These are phyloP conservation scores for Entelurus aequoreus DNA, from an alignment of 2,113 vertebrate species.

Conservation along the genomic window DNA sequence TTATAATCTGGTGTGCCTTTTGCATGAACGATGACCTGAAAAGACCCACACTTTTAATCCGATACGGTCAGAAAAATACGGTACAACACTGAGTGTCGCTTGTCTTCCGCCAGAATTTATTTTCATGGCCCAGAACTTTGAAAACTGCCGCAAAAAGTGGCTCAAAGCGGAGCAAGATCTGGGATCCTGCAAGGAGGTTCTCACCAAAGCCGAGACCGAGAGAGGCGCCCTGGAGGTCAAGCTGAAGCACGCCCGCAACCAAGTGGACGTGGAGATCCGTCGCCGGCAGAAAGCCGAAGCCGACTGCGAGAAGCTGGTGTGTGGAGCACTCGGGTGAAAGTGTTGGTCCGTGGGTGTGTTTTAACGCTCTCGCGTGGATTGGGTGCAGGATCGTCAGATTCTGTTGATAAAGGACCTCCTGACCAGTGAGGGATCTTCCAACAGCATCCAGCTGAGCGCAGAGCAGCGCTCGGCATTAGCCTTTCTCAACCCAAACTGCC, in stretches of 20 bases:
- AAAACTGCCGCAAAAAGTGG: slow-evolving; percentile 82
- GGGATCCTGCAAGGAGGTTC: slow-evolving; percentile 77
- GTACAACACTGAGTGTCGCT: no score
- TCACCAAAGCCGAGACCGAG: slow-evolving; percentile 86
- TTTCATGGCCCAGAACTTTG: slow-evolving; percentile 86
- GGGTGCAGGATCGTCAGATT: slow-evolving; percentile 86
- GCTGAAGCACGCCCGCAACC: slow-evolving; percentile 95
- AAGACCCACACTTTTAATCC: no score
- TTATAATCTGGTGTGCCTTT: no score
- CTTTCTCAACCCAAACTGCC: slow-evolving; percentile 84
- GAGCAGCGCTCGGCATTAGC: slow-evolving; percentile 92
- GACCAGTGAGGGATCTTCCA: slow-evolving; percentile 83
- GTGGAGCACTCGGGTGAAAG: slow-evolving; percentile 23
- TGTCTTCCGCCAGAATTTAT: slow-evolving; percentile 78
- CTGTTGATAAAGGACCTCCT: slow-evolving; percentile 93
- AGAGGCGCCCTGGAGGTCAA: slow-evolving; percentile 88
- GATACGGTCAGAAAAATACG: no score
- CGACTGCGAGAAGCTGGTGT: slow-evolving; percentile 89
- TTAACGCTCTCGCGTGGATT: background rate
- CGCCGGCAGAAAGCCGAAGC: slow-evolving; percentile 88
- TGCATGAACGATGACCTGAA: no score
- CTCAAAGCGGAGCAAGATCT: slow-evolving; percentile 79
- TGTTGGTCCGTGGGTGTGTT: background rate
- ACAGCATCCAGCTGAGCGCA: slow-evolving; percentile 91
- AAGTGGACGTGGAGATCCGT: slow-evolving; percentile 95